These are phyloP conservation scores for Onychomys torridus DNA, from an alignment of 2,797 vertebrate genomes.

Conservation along the genomic window DNA sequence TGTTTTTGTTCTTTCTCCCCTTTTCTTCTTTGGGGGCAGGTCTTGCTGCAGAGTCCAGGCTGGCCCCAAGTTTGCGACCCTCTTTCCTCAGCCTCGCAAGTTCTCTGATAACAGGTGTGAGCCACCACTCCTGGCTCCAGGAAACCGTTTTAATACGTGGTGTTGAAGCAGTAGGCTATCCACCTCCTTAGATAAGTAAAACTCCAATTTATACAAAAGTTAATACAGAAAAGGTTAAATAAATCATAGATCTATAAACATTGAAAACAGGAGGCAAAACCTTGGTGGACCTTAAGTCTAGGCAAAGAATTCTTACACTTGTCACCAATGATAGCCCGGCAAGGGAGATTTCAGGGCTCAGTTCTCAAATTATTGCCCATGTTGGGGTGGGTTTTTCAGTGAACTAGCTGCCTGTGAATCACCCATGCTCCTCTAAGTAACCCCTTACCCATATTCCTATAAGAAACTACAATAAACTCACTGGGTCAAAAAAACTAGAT, in stretches of 20 bases:
- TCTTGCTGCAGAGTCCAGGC: neutral
- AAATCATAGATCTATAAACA: neutral
- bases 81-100: neutral
- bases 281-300: neutral
- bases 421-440: neutral
- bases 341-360: neutral
- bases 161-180: neutral
- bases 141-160: neutral
- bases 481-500: accelerated
- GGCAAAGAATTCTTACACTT: neutral
- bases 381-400: neutral
- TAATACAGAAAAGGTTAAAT: neutral
- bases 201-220: neutral
- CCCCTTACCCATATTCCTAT: neutral
- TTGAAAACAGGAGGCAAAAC: neutral
- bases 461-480: neutral
- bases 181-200: neutral
- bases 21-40: neutral
- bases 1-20: neutral
- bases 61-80: neutral
- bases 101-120: neutral
- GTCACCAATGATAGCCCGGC: neutral
- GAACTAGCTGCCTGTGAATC: neutral
- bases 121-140: neutral
- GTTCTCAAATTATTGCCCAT: neutral